A percentile compares a stretch with the other conserved stretches of the same genome.
Conservation (phyloP, 2,113 vertebrate species). For the Dendrocopos noguchii region DNA sequence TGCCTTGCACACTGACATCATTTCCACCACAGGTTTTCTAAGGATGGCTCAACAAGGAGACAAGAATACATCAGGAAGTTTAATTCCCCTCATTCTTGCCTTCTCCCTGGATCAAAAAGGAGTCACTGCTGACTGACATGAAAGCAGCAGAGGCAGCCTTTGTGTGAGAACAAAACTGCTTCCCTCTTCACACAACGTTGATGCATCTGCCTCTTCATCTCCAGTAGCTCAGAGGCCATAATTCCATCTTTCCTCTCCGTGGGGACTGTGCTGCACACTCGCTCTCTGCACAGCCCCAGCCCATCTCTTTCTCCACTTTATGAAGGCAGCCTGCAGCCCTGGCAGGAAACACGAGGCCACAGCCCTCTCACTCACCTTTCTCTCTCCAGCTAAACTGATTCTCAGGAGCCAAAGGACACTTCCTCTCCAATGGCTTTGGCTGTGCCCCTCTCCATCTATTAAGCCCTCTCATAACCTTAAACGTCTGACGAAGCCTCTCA, state of each 20-base stretch:
- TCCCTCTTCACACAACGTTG: neutral
- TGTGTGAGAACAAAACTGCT: neutral
- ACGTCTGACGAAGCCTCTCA: neutral
- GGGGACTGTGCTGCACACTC: neutral
- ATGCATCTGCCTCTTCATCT: neutral
- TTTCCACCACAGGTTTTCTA: neutral
- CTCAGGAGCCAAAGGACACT: neutral
- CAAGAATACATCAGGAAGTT: neutral
- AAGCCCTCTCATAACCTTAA: neutral
- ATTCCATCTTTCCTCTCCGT: neutral
- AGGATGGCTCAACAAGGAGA: neutral
- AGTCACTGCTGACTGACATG: neutral
- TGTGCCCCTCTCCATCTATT: neutral
- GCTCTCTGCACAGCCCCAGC: neutral
- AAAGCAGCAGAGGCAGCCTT: neutral
- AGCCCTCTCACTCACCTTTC: neutral
- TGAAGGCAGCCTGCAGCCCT: neutral
- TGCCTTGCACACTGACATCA: rapidly evolving
- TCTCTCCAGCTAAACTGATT: neutral
- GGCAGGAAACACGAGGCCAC: neutral
- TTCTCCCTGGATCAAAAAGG: neutral
- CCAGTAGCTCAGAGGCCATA: neutral
- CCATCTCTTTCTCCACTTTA: neutral
- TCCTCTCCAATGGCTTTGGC: rapidly evolving
- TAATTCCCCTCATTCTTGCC: neutral